Percentiles rank a stretch among this genome's conserved stretches.
phyloP scores from a whole-genome alignment of 2,888 invertebrate species.

The Rhagium mordax region DNA sequence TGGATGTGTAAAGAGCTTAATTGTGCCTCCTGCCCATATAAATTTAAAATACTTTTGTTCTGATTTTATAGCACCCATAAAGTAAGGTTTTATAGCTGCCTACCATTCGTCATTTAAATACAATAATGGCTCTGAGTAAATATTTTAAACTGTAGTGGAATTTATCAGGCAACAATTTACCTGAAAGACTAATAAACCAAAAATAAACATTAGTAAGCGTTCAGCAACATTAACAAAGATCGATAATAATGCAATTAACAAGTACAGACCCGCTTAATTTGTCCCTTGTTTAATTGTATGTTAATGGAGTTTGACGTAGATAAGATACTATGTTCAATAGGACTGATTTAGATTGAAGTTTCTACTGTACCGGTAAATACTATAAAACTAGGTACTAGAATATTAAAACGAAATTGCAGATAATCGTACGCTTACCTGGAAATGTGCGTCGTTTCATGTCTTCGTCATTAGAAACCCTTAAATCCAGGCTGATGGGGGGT shows the following conservation, averaged over 20 bases:
- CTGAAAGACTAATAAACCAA: neutral
- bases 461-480: too few relatives aligned
- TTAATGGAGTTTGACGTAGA: neutral
- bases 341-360: neutral
- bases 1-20: too few relatives aligned
- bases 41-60: neutral
- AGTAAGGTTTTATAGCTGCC: neutral
- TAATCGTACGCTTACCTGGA: neutral
- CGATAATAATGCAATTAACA: slow-evolving; percentile 11
- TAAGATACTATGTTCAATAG: neutral
- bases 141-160: neutral
- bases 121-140: neutral
- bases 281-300: slow-evolving; percentile 5
- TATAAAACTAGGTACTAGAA: neutral
- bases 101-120: neutral
- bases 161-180: neutral
- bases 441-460: too few relatives aligned
- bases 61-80: neutral
- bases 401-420: neutral
- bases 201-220: neutral
- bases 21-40: too few relatives aligned
- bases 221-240: neutral
- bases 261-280: neutral
- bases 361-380: neutral
- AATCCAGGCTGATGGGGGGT: too few relatives aligned